Base-by-base conservation (phyloP, 2,113 vertebrate genomes). In the Platichthys stellatus region DNA sequence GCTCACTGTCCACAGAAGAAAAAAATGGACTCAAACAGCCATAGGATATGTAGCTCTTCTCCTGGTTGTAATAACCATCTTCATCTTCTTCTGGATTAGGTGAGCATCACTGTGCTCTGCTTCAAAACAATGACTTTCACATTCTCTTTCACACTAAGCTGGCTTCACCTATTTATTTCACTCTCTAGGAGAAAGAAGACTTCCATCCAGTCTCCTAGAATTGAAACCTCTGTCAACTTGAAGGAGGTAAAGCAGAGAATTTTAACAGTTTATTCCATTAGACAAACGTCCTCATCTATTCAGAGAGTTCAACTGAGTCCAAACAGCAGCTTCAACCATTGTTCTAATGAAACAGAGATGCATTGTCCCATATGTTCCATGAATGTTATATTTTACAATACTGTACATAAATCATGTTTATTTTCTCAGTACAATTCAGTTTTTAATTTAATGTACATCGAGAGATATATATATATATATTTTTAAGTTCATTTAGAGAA, bases 211-310 rank as follows among this genome's bases (percentile, higher is more conserved):
- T 61, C 6, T 15, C 13, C n/a, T 38, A 0, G 3, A 17, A 24
- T 3, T 69, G 45, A 58, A 60, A 12, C 20, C 1, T 0, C 40
- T 0, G 35, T 56, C 43, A 72, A 47, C n/a, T 1, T 4, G 17
- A 58, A 62, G 18, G 56, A 51, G 82, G 82, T 84, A 63, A 75
- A 23, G 20, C 2, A 23, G n/a, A 43, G 18, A 23, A 24, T 35
- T 9, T 3, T 3, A 58, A 56, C 9, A 21, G 40, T 43, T 43
- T 43, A 2, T 43, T 43, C 40, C 40, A 13, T 43, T 43, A 13
- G 3, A 43, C 10, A 43, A 43, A 12, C 40, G 11, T 43, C 40
- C 40, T 43, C 40, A 11, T 43, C 40, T 43, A 11, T 43, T 43
- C 40, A 43, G 11, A 43, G 40, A 43, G 40, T 43, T 43, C 40